Conservation (phyloP, 2,113 vertebrate genomes). For the Tachuris rubrigastra region DNA sequence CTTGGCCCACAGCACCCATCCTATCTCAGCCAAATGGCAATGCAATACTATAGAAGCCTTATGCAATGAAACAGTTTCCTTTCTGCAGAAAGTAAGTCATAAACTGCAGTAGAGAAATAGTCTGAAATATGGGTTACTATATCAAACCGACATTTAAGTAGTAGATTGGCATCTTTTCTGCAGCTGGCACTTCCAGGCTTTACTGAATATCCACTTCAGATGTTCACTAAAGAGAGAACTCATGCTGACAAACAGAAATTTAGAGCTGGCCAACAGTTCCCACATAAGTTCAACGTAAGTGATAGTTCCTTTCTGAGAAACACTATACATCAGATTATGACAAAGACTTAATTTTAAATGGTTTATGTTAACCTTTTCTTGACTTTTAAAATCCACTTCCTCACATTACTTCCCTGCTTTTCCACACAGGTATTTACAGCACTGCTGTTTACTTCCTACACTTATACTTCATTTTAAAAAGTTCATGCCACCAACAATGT, state of each 20-base stretch:
- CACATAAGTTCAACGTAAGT: neutral
- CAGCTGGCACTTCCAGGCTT: neutral
- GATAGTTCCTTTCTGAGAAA: neutral
- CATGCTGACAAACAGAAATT: neutral
- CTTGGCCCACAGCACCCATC: neutral
- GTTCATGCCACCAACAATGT: neutral
- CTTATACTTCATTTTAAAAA: neutral
- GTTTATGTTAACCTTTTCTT: neutral
- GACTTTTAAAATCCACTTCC: neutral
- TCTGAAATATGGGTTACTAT: neutral
- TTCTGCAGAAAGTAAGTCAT: neutral
- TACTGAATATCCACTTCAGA: neutral
- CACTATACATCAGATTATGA: neutral
- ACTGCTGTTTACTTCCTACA: neutral
- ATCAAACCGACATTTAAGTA: neutral
- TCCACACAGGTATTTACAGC: neutral
- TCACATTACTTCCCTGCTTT: neutral
- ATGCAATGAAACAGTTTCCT: neutral
- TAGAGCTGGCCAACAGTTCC: neutral
- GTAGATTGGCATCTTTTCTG: neutral
- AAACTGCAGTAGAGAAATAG: neutral
- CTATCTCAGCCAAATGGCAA: fast-evolving
- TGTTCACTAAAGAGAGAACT: neutral
- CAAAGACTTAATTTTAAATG: neutral
- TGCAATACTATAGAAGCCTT: neutral